These are phyloP conservation scores for Zeuzera pyrina DNA, from an alignment of 2,888 invertebrate species.

Conservation along the genomic window DNA sequence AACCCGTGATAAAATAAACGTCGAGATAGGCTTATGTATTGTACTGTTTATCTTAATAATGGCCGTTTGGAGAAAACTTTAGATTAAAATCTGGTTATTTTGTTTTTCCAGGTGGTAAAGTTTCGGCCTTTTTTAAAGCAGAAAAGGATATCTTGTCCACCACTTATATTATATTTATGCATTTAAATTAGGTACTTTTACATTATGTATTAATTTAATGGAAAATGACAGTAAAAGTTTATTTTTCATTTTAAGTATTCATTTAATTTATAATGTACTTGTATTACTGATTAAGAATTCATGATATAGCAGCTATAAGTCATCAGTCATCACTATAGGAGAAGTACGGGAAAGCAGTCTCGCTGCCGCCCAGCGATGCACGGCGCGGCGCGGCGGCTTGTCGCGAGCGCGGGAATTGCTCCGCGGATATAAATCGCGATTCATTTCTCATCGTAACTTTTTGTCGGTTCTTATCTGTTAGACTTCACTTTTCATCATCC, in stretches of 20 bases:
- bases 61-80: slow-evolving; percentile 67
- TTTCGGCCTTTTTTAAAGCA: slow-evolving; percentile 27
- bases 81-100: slow-evolving; percentile 58
- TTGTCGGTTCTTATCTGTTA: slow-evolving; percentile 75
- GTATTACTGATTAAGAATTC: too few species aligned
- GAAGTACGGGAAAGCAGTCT: background rate
- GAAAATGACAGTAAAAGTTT: too few species aligned
- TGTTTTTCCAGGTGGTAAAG: slow-evolving; percentile 22
- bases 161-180: too few species aligned
- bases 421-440: slow-evolving; percentile 71
- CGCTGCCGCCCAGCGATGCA: slow-evolving; percentile 5
- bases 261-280: background rate
- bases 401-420: slow-evolving; percentile 38
- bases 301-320: too few species aligned
- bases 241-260: background rate
- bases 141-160: too few species aligned
- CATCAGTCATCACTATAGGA: too few species aligned
- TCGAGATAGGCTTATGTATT: slow-evolving; percentile 74
- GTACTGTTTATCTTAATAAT: slow-evolving; percentile 74
- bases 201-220: too few species aligned
- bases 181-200: too few species aligned
- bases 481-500: slow-evolving; percentile 76
- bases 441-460: slow-evolving; percentile 76
- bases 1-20: slow-evolving; percentile 73
- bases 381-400: slow-evolving; percentile 18